Percentiles rank a stretch among this genome's conserved stretches.
phyloP scores from a whole-genome alignment of 2,888 invertebrate genomes.

The Drosophila nr. perissopoda region DNA sequence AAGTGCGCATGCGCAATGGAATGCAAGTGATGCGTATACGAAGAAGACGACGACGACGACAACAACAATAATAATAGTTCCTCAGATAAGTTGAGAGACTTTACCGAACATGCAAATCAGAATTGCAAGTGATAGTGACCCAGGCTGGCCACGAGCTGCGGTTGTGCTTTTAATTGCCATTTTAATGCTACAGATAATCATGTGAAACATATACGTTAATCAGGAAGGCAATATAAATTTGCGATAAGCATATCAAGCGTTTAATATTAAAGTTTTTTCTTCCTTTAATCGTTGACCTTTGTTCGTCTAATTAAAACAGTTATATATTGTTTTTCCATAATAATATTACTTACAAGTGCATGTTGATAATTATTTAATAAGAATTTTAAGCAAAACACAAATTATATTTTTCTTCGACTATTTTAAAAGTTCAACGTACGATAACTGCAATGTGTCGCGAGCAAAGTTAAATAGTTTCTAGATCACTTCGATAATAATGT shows the following conservation, averaged over 20 bases:
- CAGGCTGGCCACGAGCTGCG: constrained; percentile 2
- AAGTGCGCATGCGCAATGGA: constrained; percentile 47
- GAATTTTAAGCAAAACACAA: not conserved
- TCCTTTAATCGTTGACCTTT: constrained; percentile 29
- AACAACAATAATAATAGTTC: not conserved
- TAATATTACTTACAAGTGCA: constrained; percentile 2
- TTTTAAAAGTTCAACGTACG: constrained; percentile 8
- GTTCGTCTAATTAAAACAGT: constrained; percentile 6
- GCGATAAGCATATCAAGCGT: constrained; percentile 41
- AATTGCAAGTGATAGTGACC: constrained; percentile 20
- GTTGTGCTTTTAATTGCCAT: constrained; percentile 32
- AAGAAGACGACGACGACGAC: not conserved
- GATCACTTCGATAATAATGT: not conserved
- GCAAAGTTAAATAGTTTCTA: not conserved
- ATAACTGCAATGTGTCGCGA: not conserved
- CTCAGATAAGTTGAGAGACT: constrained; percentile 14
- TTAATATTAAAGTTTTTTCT: constrained; percentile 38
- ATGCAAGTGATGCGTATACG: constrained; percentile 37
- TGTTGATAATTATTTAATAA: not conserved
- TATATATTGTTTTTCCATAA: constrained; percentile 3
- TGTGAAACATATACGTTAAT: constrained; percentile 25
- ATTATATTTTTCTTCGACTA: too few species aligned
- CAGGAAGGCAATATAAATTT: constrained; percentile 19
- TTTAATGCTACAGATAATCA: constrained; percentile 18
- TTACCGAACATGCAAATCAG: constrained; percentile 49